Base-by-base conservation (phyloP, 2,888 invertebrate genomes). In the Nomada fucata region DNA sequence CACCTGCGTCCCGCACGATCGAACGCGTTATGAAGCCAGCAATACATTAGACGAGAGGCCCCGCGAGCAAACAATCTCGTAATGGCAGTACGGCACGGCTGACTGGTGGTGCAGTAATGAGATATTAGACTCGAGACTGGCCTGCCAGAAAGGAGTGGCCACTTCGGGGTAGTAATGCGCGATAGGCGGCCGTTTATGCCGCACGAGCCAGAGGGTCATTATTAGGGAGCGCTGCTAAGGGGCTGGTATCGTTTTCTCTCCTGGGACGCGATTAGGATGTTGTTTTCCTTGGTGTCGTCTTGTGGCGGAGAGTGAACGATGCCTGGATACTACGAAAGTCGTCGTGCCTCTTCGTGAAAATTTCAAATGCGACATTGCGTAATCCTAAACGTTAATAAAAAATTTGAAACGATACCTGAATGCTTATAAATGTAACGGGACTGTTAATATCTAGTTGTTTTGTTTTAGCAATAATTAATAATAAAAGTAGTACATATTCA, bases 71-170 rank as follows among this genome's bases (percentile, higher is more conserved):
- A 93, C 93, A 93, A 93, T 93, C 92, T 92, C 93, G 93, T 93
- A 93, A 93, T 93, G 92, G 93, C 91, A 92, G 91, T 89, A 90
- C 87, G 85, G 88, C 74, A 90, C 85, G 89, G 90, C 90, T 90
- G 93, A 92, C 92, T 92, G 92, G 92, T 93, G 90, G 91, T 89
- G 87, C 91, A 89, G 92, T 93, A 93, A 93, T 93, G 93, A 93
- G 93, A 93, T 93, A 93, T 93, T 93, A 93, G 93, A 93, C 91
- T 89, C 90, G 87, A 84, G 89, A 72, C 73, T 80, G 82, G 78
- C 67, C 82, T 76, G 90, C 90, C 91, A 89, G 89, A 90, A 92
- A 92, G 93, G 93, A 93, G 93, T 93, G 93, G 92, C 92, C 89
- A 91, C 91, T 91, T 89, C 86, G 89, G 90, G 89, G 89, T 89